A percentile compares a stretch with the other conserved stretches of the same genome.
Conservation (phyloP, 1,140 invertebrate genomes). For the Branchinecta lynchi region DNA sequence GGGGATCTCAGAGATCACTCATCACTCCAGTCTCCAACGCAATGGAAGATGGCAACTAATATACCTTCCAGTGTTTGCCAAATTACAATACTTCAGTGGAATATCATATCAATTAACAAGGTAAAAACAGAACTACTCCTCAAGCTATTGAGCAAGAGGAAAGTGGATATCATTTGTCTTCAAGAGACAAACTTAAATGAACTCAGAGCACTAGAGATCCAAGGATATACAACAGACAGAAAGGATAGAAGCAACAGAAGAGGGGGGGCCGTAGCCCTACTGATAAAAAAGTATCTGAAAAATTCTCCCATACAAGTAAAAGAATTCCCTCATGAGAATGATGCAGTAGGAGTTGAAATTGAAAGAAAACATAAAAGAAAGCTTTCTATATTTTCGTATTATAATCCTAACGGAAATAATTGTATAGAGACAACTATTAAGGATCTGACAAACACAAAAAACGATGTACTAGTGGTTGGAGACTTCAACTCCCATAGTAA, state of each 20-base stretch:
- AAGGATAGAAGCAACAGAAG: not conserved
- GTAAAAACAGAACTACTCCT: not conserved
- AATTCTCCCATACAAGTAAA: not conserved
- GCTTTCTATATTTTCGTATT: not conserved
- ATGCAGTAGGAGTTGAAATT: not conserved
- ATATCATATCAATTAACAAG: not conserved
- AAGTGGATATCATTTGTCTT: not conserved
- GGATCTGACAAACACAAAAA: not conserved
- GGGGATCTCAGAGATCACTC: not conserved
- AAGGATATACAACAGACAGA: not conserved
- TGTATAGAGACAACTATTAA: not conserved
- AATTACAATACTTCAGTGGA: not conserved
- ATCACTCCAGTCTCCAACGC: not conserved
- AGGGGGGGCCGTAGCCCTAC: not conserved
- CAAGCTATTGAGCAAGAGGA: not conserved
- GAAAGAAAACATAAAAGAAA: not conserved
- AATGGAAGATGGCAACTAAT: not conserved
- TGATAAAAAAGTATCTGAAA: not conserved
- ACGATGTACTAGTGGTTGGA: not conserved
- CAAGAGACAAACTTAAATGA: constrained; percentile 2
- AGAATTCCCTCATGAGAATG: not conserved
- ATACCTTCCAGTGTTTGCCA: not conserved
- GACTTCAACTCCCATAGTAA: not conserved
- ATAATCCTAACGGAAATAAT: not conserved
- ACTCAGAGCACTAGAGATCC: not conserved